Conservation (phyloP, 2,797 vertebrate genomes). For the Takifugu rubripes region DNA sequence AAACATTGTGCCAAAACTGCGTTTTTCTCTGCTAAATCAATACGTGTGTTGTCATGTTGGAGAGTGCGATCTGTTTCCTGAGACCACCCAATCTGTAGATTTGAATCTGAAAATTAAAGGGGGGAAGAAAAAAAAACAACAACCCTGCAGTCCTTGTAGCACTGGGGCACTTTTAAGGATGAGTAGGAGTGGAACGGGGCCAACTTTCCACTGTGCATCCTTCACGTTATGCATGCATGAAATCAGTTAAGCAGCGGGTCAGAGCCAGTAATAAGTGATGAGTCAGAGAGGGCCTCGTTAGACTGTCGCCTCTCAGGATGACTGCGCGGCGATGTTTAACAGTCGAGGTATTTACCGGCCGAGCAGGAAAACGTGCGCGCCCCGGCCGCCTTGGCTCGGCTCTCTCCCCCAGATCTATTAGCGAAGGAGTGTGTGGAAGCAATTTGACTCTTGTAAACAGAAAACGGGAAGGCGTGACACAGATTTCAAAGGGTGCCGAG, state of each 20-base stretch:
- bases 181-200: constrained; percentile 5
- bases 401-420: constrained; percentile 32
- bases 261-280: constrained; percentile 27
- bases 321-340: constrained; percentile 57
- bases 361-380: constrained; percentile 21
- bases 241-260: constrained; percentile 29
- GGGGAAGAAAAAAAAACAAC: not conserved
- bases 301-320: constrained; percentile 48
- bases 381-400: constrained; percentile 25
- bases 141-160: not conserved
- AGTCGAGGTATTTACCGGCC: constrained; percentile 45
- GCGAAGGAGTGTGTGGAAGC: constrained; percentile 66
- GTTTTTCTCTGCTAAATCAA: too few relatives aligned
- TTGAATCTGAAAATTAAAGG: constrained; percentile 31
- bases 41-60: constrained; percentile 4
- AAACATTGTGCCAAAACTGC: too few relatives aligned
- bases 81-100: constrained; percentile 46
- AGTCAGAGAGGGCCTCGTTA: constrained; percentile 48
- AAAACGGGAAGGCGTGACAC: constrained; percentile 51
- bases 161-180: constrained; percentile 6
- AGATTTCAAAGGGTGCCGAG: constrained; percentile 46
- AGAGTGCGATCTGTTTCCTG: constrained; percentile 24
- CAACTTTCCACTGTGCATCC: constrained; percentile 30
- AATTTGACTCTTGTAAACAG: constrained; percentile 69
- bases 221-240: constrained; percentile 29